phyloP scores from a whole-genome alignment of 30 jellyfish, hydroid and myxozoan genomes.

The Pelagia noctiluca region DNA sequence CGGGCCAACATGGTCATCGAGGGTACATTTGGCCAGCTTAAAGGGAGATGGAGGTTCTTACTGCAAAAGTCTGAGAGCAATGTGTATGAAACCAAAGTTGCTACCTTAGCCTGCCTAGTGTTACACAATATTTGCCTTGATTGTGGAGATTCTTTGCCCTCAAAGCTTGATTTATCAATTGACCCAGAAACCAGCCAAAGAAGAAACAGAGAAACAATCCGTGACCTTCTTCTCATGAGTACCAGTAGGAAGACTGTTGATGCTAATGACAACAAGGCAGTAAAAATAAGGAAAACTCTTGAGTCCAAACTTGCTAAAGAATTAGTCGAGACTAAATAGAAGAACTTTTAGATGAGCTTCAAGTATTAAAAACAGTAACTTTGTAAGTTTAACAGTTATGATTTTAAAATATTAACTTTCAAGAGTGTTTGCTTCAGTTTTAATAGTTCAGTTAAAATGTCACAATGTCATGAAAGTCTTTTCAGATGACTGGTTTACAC shows the following conservation, averaged over 20 bases:
- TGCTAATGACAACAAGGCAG: slow-evolving; percentile 43
- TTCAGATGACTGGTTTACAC: slow-evolving; percentile 33
- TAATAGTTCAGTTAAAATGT: slow-evolving; percentile 8
- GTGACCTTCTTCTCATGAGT: slow-evolving; percentile 47
- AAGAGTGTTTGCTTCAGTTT: slow-evolving; percentile 15
- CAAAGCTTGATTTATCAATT: slow-evolving; percentile 33
- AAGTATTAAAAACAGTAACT: slow-evolving; percentile 23
- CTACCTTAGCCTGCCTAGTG: slow-evolving; percentile 67
- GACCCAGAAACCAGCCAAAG: slow-evolving; percentile 56
- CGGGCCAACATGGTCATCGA: slow-evolving; percentile 85
- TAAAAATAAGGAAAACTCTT: slow-evolving; percentile 25
- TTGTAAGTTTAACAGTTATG: slow-evolving; percentile 21
- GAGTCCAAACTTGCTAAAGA: slow-evolving; percentile 41
- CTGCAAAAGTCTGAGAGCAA: slow-evolving; percentile 66
- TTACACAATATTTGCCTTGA: slow-evolving; percentile 69
- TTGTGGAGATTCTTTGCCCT: slow-evolving; percentile 57
- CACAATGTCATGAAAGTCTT: slow-evolving; percentile 44
- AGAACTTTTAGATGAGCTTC: slow-evolving; percentile 5
- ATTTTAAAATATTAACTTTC: slow-evolving; percentile 22
- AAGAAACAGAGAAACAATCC: slow-evolving; percentile 36
- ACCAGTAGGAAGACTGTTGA: slow-evolving; percentile 37
- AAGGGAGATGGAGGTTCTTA: slow-evolving; percentile 71
- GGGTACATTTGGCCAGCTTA: slow-evolving; percentile 83
- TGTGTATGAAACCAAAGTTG: slow-evolving; percentile 36
- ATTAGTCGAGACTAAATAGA: slow-evolving; percentile 16